phyloP scores from a whole-genome alignment of 2,888 invertebrate genomes.

The Drosophila fulvimacula region DNA sequence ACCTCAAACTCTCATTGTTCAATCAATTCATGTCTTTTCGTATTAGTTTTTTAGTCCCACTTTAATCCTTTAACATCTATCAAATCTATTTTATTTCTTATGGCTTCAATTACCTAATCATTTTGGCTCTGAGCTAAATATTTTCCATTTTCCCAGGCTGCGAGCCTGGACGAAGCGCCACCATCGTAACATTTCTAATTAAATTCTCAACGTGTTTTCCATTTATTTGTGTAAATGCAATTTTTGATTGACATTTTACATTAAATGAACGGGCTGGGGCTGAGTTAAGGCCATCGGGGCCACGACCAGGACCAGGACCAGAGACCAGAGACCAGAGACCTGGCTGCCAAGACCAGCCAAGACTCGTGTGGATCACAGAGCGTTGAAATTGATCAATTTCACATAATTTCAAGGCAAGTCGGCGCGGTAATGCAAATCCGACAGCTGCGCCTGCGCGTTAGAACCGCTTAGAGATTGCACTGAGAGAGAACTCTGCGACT shows the following conservation, averaged over 20 bases:
- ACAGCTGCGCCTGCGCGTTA: slow-evolving; percentile 79
- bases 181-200: slow-evolving; percentile 65
- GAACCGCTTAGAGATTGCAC: slow-evolving; percentile 65
- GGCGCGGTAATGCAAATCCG: slow-evolving; percentile 78
- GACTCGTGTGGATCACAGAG: slow-evolving; percentile 52
- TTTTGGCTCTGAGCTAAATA: slow-evolving; percentile 24
- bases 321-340: slow-evolving; percentile 11
- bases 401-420: slow-evolving; percentile 80
- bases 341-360: slow-evolving; percentile 7
- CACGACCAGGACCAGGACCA: slow-evolving; percentile 12
- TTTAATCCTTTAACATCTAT: neutral
- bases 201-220: slow-evolving; percentile 72
- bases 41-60: neutral
- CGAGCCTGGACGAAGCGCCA: slow-evolving; percentile 25
- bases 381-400: slow-evolving; percentile 84
- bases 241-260: slow-evolving; percentile 81
- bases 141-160: slow-evolving; percentile 67
- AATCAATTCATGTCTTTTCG: neutral
- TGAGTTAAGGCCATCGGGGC: slow-evolving; percentile 1
- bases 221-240: slow-evolving; percentile 65
- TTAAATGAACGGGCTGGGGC: slow-evolving; percentile 67
- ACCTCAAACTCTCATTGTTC: neutral
- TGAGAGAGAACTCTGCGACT: neutral
- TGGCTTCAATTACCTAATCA: slow-evolving; percentile 64
- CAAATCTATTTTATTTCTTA: slow-evolving; percentile 31